Evolutionary conservation across 2,113 vertebrate species (phyloP), one percentile per base, ranked within the genome.

Genomic region (Chaetodon auriga): DNA sequence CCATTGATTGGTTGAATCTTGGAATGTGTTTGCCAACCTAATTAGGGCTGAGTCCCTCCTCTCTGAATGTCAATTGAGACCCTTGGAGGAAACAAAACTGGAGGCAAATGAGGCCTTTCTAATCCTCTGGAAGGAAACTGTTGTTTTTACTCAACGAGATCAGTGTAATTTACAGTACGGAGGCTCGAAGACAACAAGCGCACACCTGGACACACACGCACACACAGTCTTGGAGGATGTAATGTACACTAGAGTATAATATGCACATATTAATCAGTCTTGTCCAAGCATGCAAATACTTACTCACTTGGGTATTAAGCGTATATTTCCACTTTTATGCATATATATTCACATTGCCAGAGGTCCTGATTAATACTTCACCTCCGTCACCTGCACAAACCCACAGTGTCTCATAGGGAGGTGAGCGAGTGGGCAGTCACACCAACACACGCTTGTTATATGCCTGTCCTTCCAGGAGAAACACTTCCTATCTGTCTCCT

Each of bases 1-100:
- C 45, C 89, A 94, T 92, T 93, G 93, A 94, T 94, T 92, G 92
- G 91, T 89, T 18, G 85, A 71, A 87, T 90, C 85, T 82, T 7
- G 88, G 81, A 78, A 85, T 88, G 82, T 90, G 82, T 55, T 80
- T 87, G 90, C 81, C 85, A 83, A 84, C 81, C 87, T 93, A 91
- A 93, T 93, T 89, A 92, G 74, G 55, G 63, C 61, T 0, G 62
- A 83, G 86, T 85, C 91, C 92, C 91, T 77, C 73, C 85, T 81
- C 79, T 53, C 77, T 87, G 91, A 92, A 92, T 93, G 83, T 82
- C 93, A 92, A 89, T 88, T 65, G 84, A 75, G 77, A 82, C 79
- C 82, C 82, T 77, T 51, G 36, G 66, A 83, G 79, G 81, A 80
- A 79, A 84, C 72, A 80, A 82, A 87, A 84, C 74, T 66, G 48